Evolutionary conservation across 1,140 invertebrate genomes (phyloP).

Genomic region (Aleiodes sp.): DNA sequence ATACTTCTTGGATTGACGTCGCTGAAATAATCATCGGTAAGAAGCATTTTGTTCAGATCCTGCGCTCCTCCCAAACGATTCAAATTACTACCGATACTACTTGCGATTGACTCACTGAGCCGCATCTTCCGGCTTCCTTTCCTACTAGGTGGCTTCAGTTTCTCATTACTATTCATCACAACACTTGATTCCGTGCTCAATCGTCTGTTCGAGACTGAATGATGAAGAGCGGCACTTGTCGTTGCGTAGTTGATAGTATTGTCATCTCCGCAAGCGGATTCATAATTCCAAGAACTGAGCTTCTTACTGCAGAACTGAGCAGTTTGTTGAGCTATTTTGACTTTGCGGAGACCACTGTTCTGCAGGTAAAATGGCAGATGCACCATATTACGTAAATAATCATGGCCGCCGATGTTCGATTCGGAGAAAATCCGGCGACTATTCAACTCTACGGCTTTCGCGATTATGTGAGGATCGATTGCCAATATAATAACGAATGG

Average conservation of each 20-base stretch:
- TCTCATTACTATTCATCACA: conserved; percentile 83
- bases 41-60: conserved; percentile 84
- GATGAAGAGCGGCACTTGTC: conserved; percentile 61
- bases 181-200: conserved; percentile 80
- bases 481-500: conserved; percentile 94
- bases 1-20: conserved; percentile 98
- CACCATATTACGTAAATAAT: conserved; percentile 95
- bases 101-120: conserved; percentile 87
- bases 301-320: conserved; percentile 66
- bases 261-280: conserved; percentile 57
- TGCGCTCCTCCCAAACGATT: conserved; percentile 77
- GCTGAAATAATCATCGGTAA: conserved; percentile 95
- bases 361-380: conserved; percentile 98
- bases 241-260: conserved; percentile 64
- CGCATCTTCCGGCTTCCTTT: conserved; percentile 76
- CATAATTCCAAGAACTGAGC: conserved; percentile 38
- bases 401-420: conserved; percentile 91
- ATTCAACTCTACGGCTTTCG: conserved; percentile 95
- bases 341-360: conserved; percentile 91
- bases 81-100: conserved; percentile 87
- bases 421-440: conserved; percentile 85
- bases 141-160: conserved; percentile 67
- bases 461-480: conserved; percentile 96
- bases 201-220: conserved; percentile 75
- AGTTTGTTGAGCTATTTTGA: conserved; percentile 86